A percentile compares a stretch with the other conserved stretches of the same genome.
Evolutionary conservation across 1,140 invertebrate species (phyloP).

Genomic region (Eriosoma lanigerum): DNA sequence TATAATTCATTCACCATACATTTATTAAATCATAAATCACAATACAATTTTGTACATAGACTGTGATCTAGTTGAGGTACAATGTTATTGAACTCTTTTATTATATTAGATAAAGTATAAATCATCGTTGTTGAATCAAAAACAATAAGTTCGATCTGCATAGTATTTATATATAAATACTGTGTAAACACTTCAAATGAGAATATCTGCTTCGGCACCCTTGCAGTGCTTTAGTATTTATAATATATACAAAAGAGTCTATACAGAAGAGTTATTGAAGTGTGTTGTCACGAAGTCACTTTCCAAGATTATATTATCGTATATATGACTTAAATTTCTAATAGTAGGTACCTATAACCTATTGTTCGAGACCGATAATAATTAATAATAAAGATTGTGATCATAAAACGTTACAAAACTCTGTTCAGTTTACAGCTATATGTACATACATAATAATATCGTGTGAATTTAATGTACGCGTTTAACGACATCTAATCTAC

Average conservation of each 20-base stretch:
- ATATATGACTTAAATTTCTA: not conserved
- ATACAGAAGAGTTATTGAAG: not conserved
- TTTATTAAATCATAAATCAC: too few species aligned
- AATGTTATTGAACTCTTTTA: too few species aligned
- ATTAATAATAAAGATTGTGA: not conserved
- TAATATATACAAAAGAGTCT: too few species aligned
- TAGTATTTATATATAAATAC: too few species aligned
- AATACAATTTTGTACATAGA: too few species aligned
- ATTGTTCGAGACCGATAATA: not conserved
- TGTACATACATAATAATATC: not conserved
- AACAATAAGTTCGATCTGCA: not conserved
- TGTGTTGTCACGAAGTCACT: constrained; percentile 6
- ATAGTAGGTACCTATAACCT: not conserved
- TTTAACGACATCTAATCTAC: not conserved
- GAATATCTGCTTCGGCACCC: not conserved
- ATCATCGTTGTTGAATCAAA: constrained; percentile 1
- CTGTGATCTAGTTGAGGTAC: too few species aligned
- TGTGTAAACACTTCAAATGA: not conserved
- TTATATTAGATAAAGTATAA: too few species aligned
- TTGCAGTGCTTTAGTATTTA: not conserved
- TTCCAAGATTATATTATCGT: not conserved
- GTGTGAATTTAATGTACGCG: not conserved
- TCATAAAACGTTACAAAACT: too few species aligned
- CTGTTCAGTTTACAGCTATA: too few species aligned
- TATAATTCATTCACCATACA: too few species aligned